Base-by-base conservation (phyloP, 2,888 invertebrate genomes). In the Gortyna flavago region DNA sequence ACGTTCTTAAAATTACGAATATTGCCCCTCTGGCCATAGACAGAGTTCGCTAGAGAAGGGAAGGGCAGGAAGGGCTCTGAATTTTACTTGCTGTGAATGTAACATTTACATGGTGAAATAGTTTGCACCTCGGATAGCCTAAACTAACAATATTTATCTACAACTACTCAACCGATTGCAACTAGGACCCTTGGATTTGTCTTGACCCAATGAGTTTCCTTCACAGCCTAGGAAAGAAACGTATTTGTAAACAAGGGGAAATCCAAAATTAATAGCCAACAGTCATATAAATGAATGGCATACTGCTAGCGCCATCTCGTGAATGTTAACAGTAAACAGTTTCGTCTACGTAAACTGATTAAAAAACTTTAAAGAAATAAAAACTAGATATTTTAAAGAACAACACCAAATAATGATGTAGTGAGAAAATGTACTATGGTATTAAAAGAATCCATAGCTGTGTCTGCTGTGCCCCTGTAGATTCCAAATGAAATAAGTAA, bases 251-350 rank as follows among this genome's bases (percentile, higher is more conserved):
- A 35, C n/a, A 21, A n/a, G 4, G 18, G 11, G 11, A 69, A 54
- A 11, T 69, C 54, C 69, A 69, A 54, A n/a, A 18, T 11, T 61
- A 61, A 29, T 18, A 61, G 8, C 29, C 1, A 21, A 62, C 9
- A 62, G 5, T 32, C 18, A 61, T 54, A 11, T 13, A 1, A 7
- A 25, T 7, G 11, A 67, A 48, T 61, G 3, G 16, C 7, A 1
- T 16, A 81, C 68, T 41, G 54, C 68, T 68, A 69, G 25, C 80
- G 82, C 73, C 79, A 80, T 79, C 81, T 80, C 0, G 29, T 57
- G 71, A 32, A 38, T 0, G 32, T 57, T 8, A 38, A 7, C 8
- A 54, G 54, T n/a, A n/a, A 54, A 54, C 11, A 57, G n/a, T 57
- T 57, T n/a, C 11, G 11, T 11, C 1, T 11, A 25, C 6, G 48